A percentile compares a stretch with the other conserved stretches of the same genome.
phyloP scores from a whole-genome alignment of 2,113 vertebrate species.

The Stictonetta naevosa region DNA sequence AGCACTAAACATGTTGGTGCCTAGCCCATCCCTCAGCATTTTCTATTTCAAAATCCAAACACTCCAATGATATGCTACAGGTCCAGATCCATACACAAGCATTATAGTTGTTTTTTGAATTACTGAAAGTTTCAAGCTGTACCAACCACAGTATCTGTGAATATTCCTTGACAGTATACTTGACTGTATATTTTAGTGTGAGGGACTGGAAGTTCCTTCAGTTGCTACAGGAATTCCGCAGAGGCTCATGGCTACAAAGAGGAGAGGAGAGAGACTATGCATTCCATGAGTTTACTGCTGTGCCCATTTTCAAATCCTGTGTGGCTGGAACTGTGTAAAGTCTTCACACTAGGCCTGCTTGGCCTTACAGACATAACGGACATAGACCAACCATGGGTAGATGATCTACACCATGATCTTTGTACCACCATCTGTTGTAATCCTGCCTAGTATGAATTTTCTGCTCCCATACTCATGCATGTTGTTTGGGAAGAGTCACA shows the following conservation, averaged over 20 bases:
- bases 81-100: neutral
- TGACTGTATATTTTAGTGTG: neutral
- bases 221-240: neutral
- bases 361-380: neutral
- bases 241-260: neutral
- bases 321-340: neutral
- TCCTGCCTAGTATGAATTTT: neutral
- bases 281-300: neutral
- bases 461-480: neutral
- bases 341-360: neutral
- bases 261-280: accelerated
- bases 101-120: neutral
- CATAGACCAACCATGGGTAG: neutral
- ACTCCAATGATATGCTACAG: neutral
- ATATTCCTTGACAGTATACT: neutral
- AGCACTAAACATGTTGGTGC: neutral
- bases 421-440: neutral
- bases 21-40: accelerated
- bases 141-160: accelerated
- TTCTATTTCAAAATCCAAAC: neutral
- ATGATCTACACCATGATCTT: neutral
- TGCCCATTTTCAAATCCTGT: neutral
- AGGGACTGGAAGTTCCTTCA: neutral
- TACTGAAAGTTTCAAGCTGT: neutral
- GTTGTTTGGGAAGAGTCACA: neutral